phyloP scores from a whole-genome alignment of 1,140 invertebrate species.

The Procambarus virginalis region DNA sequence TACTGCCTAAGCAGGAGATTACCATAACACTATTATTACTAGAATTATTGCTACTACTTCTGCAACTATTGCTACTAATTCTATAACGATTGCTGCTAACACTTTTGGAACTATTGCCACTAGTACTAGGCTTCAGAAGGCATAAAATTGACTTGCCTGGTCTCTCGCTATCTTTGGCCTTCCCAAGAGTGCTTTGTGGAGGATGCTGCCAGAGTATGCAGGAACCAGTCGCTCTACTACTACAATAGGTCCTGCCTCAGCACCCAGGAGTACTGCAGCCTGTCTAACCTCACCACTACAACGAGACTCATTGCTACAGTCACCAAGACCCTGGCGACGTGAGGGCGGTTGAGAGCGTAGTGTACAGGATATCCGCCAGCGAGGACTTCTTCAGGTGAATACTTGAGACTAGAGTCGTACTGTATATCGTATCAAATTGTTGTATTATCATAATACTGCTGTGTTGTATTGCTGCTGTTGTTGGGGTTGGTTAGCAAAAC shows the following conservation, averaged over 20 bases:
- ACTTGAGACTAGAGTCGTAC: not conserved
- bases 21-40: too few relatives aligned
- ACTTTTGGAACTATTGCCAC: too few relatives aligned
- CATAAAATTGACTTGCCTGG: too few relatives aligned
- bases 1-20: too few relatives aligned
- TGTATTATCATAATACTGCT: not conserved
- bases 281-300: slow-evolving; percentile 2
- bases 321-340: not conserved
- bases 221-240: slow-evolving; percentile 41
- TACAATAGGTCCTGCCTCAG: slow-evolving; percentile 40
- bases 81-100: too few relatives aligned
- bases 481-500: too few relatives aligned
- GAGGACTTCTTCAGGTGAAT: slow-evolving; percentile 93
- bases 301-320: slow-evolving; percentile 36
- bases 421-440: too few relatives aligned
- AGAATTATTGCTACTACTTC: too few relatives aligned
- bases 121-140: too few relatives aligned
- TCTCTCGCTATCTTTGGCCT: not conserved
- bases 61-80: too few relatives aligned
- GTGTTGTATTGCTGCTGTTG: not conserved
- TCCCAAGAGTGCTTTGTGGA: slow-evolving; percentile 21
- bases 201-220: slow-evolving; percentile 5
- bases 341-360: slow-evolving; percentile 56
- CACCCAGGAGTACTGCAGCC: slow-evolving; percentile 22
- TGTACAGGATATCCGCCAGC: slow-evolving; percentile 82